These are phyloP conservation scores for Drepanosiphum platanoidis DNA, from an alignment of 2,888 invertebrate genomes.

Conservation along the genomic window DNA sequence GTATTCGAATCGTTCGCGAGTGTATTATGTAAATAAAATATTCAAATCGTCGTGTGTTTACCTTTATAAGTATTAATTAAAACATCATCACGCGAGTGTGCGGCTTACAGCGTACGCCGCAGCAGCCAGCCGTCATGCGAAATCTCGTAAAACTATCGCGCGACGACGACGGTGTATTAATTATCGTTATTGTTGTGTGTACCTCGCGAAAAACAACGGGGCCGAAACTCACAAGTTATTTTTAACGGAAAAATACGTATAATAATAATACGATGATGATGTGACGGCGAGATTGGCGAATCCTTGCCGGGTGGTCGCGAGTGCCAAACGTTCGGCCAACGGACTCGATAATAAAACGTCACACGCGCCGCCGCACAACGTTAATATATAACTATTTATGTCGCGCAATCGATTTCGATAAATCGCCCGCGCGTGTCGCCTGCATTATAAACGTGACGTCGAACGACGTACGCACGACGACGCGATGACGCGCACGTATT, in stretches of 20 bases:
- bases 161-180: too few species aligned
- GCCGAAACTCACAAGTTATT: not conserved
- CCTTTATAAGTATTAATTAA: slow-evolving; percentile 8
- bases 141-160: too few species aligned
- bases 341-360: not conserved
- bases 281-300: not conserved
- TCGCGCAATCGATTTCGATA: not conserved
- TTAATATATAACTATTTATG: too few species aligned
- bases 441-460: not conserved
- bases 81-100: not conserved
- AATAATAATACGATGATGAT: not conserved
- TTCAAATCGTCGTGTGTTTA: slow-evolving; percentile 13
- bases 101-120: not conserved
- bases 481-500: too few species aligned
- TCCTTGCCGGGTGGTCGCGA: not conserved
- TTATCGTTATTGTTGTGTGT: too few species aligned
- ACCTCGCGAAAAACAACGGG: not conserved
- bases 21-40: not conserved
- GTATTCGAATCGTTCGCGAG: not conserved
- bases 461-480: too few species aligned
- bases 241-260: not conserved
- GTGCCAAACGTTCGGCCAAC: not conserved
- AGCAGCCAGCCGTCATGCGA: not conserved
- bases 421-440: not conserved
- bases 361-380: not conserved